A percentile compares a stretch with the other conserved stretches of the same genome.
These are phyloP conservation scores for Metalampra italica DNA, from an alignment of 2,888 invertebrate species.

Conservation along the genomic window DNA sequence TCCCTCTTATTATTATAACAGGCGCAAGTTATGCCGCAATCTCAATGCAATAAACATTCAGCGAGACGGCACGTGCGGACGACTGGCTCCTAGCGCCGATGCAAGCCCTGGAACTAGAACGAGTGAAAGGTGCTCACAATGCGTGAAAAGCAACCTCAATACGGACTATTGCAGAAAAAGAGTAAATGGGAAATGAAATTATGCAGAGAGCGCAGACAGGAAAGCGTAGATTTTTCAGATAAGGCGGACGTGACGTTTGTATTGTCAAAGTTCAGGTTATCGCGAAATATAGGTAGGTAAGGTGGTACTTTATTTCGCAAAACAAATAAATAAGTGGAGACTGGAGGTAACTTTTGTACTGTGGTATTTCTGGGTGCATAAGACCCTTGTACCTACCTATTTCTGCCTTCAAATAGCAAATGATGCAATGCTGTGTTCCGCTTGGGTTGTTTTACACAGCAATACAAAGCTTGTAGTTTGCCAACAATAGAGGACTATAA, in stretches of 20 bases:
- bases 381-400: too few relatives aligned
- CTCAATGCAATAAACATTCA: constrained; percentile 66
- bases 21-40: constrained; percentile 56
- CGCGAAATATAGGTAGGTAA: too few relatives aligned
- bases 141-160: constrained; percentile 5
- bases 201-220: constrained; percentile 8
- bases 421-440: too few relatives aligned
- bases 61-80: constrained; percentile 51
- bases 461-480: too few relatives aligned
- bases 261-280: neutral
- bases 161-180: constrained; percentile 5
- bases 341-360: too few relatives aligned
- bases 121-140: constrained; percentile 24
- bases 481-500: too few relatives aligned
- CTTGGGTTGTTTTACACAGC: too few relatives aligned
- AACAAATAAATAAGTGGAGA: too few relatives aligned
- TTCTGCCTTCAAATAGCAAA: too few relatives aligned
- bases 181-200: constrained; percentile 12
- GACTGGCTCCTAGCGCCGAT: constrained; percentile 32
- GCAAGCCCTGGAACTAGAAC: constrained; percentile 38
- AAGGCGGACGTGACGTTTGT: neutral
- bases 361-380: too few relatives aligned
- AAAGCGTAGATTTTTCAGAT: constrained; percentile 8
- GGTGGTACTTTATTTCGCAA: too few relatives aligned
- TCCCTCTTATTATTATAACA: constrained; percentile 51